These are phyloP conservation scores for Patiria pectinifera DNA, from an alignment of 53 echinoderm and acorn worm genomes.

Conservation along the genomic window DNA sequence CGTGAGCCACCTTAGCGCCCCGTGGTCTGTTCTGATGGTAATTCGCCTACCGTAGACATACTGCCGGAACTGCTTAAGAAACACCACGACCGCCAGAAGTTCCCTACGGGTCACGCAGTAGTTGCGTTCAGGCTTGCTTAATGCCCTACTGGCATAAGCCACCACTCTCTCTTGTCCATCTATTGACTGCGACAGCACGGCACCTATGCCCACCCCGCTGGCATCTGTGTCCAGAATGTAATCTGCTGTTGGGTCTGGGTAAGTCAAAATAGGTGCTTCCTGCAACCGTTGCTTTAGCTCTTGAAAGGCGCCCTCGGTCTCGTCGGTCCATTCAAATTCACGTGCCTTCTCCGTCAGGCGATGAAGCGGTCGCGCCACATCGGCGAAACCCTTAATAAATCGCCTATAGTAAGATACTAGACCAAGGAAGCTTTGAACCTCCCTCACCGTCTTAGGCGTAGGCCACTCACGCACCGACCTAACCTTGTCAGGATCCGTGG, in stretches of 20 bases:
- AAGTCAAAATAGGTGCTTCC: slow-evolving; percentile 44
- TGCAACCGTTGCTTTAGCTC: slow-evolving; percentile 13
- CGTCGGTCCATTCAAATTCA: slow-evolving; percentile 41
- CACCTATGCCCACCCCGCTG: too few species aligned
- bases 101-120: too few species aligned
- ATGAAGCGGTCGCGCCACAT: slow-evolving; percentile 56
- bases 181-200: too few species aligned
- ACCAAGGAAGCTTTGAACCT: slow-evolving; percentile 63
- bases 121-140: too few species aligned
- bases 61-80: too few species aligned
- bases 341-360: slow-evolving; percentile 56
- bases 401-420: slow-evolving; percentile 62
- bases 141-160: too few species aligned
- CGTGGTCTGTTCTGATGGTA: too few species aligned
- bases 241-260: slow-evolving; percentile 21
- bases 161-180: too few species aligned
- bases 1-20: too few species aligned
- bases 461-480: slow-evolving; percentile 57
- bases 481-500: slow-evolving; percentile 63
- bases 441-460: slow-evolving; percentile 52
- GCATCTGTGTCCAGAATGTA: slow-evolving; percentile 18
- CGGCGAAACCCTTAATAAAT: slow-evolving; percentile 63
- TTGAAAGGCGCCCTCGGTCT: slow-evolving; percentile 40
- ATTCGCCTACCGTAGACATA: too few species aligned
- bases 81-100: too few species aligned